phyloP scores from a whole-genome alignment of 2,888 invertebrate species.

The Epsilonema sp. region DNA sequence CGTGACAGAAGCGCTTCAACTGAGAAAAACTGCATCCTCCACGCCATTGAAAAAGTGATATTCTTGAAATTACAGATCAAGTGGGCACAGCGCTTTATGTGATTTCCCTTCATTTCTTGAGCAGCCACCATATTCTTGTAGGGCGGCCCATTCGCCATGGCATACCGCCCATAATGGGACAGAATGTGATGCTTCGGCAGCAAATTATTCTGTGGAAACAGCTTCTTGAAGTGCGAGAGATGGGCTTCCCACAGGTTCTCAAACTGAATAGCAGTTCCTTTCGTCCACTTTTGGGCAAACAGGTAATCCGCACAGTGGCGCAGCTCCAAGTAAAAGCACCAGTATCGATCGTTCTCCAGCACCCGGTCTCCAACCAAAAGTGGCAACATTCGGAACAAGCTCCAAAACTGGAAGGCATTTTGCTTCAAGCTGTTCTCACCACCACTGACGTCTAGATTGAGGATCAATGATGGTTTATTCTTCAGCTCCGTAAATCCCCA shows the following conservation, averaged over 20 bases:
- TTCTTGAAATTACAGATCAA: background rate
- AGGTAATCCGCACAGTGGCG: background rate
- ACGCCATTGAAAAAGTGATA: no score
- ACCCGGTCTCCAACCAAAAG: background rate
- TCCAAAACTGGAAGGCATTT: background rate
- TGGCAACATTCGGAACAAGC: background rate
- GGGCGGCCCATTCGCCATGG: background rate
- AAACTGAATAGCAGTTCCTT: background rate
- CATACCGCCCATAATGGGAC: background rate
- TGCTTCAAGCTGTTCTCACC: background rate
- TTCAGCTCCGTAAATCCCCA: background rate
- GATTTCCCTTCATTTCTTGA: background rate
- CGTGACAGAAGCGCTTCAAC: no score
- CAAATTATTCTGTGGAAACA: background rate
- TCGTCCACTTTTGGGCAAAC: slow-evolving; percentile 2
- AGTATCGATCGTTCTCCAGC: background rate
- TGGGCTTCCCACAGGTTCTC: background rate
- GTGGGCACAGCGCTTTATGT: background rate
- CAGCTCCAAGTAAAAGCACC: background rate
- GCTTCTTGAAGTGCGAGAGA: background rate
- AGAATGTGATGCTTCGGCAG: background rate
- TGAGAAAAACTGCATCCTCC: no score
- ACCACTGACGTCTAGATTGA: background rate
- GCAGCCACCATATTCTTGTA: background rate
- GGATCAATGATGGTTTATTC: background rate